These are phyloP conservation scores for Clarias platycephalus DNA, from an alignment of 2,797 vertebrate species.

Conservation along the genomic window DNA sequence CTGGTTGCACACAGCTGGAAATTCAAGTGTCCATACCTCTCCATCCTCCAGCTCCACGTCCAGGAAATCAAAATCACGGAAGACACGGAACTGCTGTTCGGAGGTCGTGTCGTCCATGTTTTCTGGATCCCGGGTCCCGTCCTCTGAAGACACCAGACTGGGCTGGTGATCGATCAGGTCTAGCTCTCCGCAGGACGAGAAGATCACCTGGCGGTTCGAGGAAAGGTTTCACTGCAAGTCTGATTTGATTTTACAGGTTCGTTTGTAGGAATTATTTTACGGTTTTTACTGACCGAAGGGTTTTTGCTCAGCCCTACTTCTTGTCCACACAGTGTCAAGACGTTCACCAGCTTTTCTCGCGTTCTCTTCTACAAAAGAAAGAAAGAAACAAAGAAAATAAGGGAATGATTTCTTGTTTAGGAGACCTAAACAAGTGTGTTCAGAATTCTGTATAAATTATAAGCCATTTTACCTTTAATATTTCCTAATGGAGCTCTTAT, in stretches of 20 bases:
- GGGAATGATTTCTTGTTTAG: not conserved
- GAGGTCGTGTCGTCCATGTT: slow-evolving; percentile 94
- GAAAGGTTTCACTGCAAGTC: not conserved
- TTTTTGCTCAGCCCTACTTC: slow-evolving; percentile 98
- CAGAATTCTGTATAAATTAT: not conserved
- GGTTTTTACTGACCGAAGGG: slow-evolving; percentile 84
- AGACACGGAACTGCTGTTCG: slow-evolving; percentile 96
- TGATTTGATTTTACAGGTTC: not conserved
- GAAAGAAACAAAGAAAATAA: not conserved
- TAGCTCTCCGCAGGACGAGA: slow-evolving; percentile 96
- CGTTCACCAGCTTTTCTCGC: slow-evolving; percentile 94
- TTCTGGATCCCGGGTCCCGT: slow-evolving; percentile 86
- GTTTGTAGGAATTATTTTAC: not conserved
- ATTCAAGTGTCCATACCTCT: slow-evolving; percentile 78
- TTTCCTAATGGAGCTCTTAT: not conserved
- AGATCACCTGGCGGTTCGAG: slow-evolving; percentile 83
- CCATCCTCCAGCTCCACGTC: slow-evolving; percentile 98
- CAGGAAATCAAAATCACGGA: slow-evolving; percentile 97
- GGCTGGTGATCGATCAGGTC: slow-evolving; percentile 94
- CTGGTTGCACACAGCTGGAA: not conserved
- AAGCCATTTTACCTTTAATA: not conserved
- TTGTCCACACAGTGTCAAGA: slow-evolving; percentile 94
- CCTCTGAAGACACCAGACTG: slow-evolving; percentile 93
- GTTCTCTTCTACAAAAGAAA: slow-evolving; percentile 84
- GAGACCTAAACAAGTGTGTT: not conserved